Conservation (phyloP, 2,113 vertebrate species). For the Strix uralensis region DNA sequence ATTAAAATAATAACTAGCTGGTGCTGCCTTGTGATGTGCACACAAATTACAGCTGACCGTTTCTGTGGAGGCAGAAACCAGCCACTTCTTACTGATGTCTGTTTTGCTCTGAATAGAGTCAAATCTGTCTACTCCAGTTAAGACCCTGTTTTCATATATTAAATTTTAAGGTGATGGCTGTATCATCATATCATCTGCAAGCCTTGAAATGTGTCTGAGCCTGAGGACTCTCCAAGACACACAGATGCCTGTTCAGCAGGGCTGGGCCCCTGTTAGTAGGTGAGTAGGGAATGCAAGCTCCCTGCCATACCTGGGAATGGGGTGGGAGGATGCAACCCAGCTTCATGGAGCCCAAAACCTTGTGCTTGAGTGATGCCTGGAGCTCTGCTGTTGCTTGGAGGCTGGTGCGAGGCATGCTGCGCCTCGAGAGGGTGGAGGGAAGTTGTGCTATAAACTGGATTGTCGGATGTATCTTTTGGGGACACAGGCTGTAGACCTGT, state of each 20-base stretch:
- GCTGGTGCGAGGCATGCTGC: background rate
- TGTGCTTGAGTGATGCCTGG: background rate
- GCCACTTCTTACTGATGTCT: background rate
- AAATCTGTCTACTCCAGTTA: background rate
- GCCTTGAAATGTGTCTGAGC: background rate
- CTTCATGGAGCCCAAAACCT: background rate
- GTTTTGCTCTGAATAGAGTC: background rate
- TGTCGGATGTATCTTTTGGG: background rate
- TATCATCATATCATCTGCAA: background rate
- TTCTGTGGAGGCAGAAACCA: background rate
- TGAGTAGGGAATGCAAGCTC: background rate
- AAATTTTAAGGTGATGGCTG: background rate
- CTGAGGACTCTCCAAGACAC: background rate
- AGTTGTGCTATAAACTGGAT: background rate
- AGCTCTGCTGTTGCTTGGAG: background rate
- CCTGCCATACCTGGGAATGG: background rate
- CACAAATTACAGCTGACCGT: background rate
- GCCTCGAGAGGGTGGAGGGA: background rate
- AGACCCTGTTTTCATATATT: background rate
- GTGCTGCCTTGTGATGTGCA: background rate
- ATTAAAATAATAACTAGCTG: background rate
- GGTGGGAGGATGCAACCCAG: background rate
- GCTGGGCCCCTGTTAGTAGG: background rate
- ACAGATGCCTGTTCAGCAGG: background rate
- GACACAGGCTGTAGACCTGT: background rate